Evolutionary conservation across 2,888 invertebrate genomes (phyloP), one percentile per base, ranked within the genome.

Genomic region (Ophion slaviceki): DNA sequence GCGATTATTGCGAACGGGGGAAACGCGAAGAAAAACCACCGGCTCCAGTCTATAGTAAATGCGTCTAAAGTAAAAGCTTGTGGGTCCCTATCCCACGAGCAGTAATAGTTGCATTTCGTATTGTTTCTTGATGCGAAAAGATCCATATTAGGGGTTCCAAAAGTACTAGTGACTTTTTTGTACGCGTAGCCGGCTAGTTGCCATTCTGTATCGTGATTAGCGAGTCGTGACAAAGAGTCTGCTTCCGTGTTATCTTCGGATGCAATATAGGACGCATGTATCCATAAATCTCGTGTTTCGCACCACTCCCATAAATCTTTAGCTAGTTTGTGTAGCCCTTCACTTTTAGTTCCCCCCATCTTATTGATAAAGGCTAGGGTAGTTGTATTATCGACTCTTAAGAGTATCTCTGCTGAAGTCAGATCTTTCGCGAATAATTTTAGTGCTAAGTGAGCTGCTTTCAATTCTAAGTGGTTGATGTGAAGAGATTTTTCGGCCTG

Each of bases 11-110:
- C 20, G 32, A 68, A 68, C n/a, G 67, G 67, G 1, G 67, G 67
- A 40, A 68, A 67, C 32, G 67, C 67, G 45, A n/a, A 45, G 17
- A 68, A 68, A 17, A 6, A n/a, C 67, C 45, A 68, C 10, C 40
- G 32, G 1, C 5, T 72, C 84, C 82, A 85, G 24, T 57, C n/a
- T 17, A 86, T 20, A 11, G 83, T 84, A 70, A 80, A 80, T 14
- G 75, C 80, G 20, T 83, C 83, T 45, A 76, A 71, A 14, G 53
- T 17, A 0, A 68, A 53, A 1, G 86, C 83, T 8, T 80, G 80
- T 20, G 83, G 83, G 40, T 86, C 86, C 40, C 76, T 59, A 45
- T 80, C 70, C 57, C 83, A 75, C 1, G 78, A 84, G 59, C 80
- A 86, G 45, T 67, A 67, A n/a, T 67, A 67, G 6, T 45, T n/a